Conservation (phyloP, 2,113 vertebrate species). For the cat (Felis catus) region DNA sequence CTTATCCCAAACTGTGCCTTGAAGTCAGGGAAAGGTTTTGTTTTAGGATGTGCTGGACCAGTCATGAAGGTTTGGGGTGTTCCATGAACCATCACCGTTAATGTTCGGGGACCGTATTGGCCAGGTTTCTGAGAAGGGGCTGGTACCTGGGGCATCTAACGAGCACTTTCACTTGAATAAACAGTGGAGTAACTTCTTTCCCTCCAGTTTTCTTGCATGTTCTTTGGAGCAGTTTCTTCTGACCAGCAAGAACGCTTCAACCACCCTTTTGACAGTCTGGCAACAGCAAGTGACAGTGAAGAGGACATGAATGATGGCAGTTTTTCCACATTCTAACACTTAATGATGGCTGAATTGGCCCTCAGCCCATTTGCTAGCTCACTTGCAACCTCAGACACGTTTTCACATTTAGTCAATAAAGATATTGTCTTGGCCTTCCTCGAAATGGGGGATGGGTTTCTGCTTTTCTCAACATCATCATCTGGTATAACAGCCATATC, state of each 20-base stretch:
- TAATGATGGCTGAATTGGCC: not conserved
- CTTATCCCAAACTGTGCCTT: not conserved
- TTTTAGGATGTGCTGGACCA: not conserved
- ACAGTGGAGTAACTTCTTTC: not conserved
- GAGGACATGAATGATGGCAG: constrained; percentile 69
- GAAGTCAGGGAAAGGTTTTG: not conserved
- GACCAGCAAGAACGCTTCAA: constrained; percentile 53
- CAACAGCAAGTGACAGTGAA: constrained; percentile 88
- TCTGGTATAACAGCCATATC: not conserved
- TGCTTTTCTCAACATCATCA: not conserved
- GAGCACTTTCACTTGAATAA: not conserved
- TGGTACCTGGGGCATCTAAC: not conserved
- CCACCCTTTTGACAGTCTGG: constrained; percentile 81
- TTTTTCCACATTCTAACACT: constrained; percentile 60
- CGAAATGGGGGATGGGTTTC: not conserved
- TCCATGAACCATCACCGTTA: not conserved
- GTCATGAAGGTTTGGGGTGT: not conserved
- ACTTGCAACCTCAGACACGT: not conserved
- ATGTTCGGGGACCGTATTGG: not conserved
- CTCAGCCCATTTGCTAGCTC: not conserved
- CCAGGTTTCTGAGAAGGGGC: not conserved
- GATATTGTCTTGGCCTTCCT: not conserved
- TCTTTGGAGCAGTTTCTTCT: constrained; percentile 90
- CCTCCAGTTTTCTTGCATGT: constrained; percentile 89
- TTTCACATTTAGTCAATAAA: accelerated